Evolutionary conservation across 2,113 vertebrate genomes (phyloP), one percentile per base, ranked within the genome.

Genomic region (Corythaeola cristata): DNA sequence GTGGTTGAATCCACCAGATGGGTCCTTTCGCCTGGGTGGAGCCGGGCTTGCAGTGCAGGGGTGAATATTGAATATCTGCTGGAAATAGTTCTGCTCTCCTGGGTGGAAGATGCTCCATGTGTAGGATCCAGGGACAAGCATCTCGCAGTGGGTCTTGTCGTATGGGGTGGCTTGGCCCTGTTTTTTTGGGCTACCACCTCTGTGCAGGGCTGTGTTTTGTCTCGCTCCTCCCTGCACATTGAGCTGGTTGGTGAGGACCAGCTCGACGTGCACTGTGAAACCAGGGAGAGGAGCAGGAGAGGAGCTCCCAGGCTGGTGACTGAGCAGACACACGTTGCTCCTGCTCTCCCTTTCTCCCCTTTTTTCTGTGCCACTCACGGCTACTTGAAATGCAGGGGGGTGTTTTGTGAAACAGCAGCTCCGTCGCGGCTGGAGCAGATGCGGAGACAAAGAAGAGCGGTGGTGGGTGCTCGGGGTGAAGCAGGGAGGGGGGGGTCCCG

Each of bases 241-340:
- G 75, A 21, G 28, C 4, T 35, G 4, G 15, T 16, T 26, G 35
- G 23, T 1, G 22, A 60, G 66, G 80, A 10, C 30, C 32, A 22
- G 37, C 50, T 58, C 22, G 11, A 24, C 0, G 2, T 18, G 5
- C 32, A 4, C 35, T 2, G 1, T 45, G 14, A 23, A 66, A 41
- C 7, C 7, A 5, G 45, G 12, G 22, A 49, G 52, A 39, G 50
- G 33, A 37, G 35, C 41, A 5, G 60, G 59, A 33, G 59, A 47
- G 39, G 59, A 33, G 26, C 44, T 79, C 24, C 41, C 13, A 12
- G 41, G 41, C 41, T 44, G 41, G 41, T 44, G 41, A 44, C 19
- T 0, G 14, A 45, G 59, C 52, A 37, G 58, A 9, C 3, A 5
- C 6, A 17, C 26, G 0, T 33, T 11, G 28, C 16, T 39, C 28